A percentile compares a stretch with the other conserved stretches of the same genome.
Evolutionary conservation across 2,888 invertebrate genomes (phyloP).

Genomic region (Glaucopsyche alexis): DNA sequence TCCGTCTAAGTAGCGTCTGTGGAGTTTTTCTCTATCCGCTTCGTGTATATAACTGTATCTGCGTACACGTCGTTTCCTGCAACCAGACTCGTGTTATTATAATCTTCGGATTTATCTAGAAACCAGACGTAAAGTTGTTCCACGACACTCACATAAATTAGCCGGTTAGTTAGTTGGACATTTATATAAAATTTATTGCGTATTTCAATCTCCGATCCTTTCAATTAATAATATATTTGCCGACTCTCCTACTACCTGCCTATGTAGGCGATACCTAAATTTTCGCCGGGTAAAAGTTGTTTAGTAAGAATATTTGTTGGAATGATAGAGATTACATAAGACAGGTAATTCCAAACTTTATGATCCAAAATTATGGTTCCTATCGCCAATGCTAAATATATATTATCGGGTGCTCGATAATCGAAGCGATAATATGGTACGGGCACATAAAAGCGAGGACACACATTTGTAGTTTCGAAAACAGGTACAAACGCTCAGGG

Average conservation of each 20-base stretch:
- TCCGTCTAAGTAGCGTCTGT: background rate
- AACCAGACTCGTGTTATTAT: background rate
- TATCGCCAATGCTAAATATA: slow-evolving; percentile 47
- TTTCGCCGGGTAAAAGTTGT: background rate
- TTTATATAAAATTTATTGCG: slow-evolving; percentile 14
- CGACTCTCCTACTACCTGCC: slow-evolving; percentile 21
- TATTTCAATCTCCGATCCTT: background rate
- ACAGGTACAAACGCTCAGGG: background rate
- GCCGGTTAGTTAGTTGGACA: slow-evolving; percentile 5
- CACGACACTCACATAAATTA: slow-evolving; percentile 13
- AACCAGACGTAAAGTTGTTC: slow-evolving; percentile 7
- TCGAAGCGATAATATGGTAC: slow-evolving; percentile 34
- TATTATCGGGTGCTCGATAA: slow-evolving; percentile 43
- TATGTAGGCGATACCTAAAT: background rate
- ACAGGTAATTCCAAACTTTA: background rate
- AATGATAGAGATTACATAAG: background rate
- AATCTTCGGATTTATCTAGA: slow-evolving; percentile 14
- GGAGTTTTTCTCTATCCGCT: background rate
- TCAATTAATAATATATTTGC: slow-evolving; percentile 13
- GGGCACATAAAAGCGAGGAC: slow-evolving; percentile 32
- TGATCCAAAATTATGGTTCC: slow-evolving; percentile 32
- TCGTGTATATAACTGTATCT: background rate
- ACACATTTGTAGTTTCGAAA: background rate
- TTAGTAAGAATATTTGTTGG: background rate
- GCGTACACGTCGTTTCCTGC: slow-evolving; percentile 10